phyloP scores from a whole-genome alignment of 2,113 vertebrate genomes.

The Taurulus bubalis region DNA sequence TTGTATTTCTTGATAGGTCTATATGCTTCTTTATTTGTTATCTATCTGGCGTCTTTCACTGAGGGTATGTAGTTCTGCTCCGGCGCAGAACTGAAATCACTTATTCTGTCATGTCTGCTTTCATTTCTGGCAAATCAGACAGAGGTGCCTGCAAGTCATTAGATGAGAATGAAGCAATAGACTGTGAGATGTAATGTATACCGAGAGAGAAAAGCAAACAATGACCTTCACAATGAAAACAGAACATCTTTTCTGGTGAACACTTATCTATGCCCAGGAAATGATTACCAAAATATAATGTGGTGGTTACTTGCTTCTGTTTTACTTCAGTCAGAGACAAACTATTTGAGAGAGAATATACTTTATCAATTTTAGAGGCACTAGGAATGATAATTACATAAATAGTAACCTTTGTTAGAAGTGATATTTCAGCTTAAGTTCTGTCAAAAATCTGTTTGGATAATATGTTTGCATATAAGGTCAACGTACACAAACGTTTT shows the following conservation, averaged over 20 bases:
- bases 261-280: constrained; percentile 28
- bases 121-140: constrained; percentile 79
- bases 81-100: constrained; percentile 75
- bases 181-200: constrained; percentile 81
- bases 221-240: constrained; percentile 68
- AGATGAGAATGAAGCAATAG: constrained; percentile 79
- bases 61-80: constrained; percentile 51
- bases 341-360: constrained; percentile 25
- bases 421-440: not conserved
- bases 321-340: not conserved
- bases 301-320: not conserved
- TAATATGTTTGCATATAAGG: too few relatives aligned
- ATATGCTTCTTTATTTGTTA: constrained; percentile 64
- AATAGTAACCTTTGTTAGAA: not conserved
- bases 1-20: constrained; percentile 71
- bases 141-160: constrained; percentile 76
- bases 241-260: constrained; percentile 45
- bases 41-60: constrained; percentile 59
- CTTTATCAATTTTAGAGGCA: not conserved
- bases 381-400: not conserved
- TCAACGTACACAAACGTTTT: too few relatives aligned
- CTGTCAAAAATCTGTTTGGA: not conserved
- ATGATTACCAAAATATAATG: constrained; percentile 16
- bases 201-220: constrained; percentile 67
- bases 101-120: constrained; percentile 79